Evolutionary conservation across 2,797 vertebrate genomes (phyloP).

Genomic region (Hephaestus fuliginosus): DNA sequence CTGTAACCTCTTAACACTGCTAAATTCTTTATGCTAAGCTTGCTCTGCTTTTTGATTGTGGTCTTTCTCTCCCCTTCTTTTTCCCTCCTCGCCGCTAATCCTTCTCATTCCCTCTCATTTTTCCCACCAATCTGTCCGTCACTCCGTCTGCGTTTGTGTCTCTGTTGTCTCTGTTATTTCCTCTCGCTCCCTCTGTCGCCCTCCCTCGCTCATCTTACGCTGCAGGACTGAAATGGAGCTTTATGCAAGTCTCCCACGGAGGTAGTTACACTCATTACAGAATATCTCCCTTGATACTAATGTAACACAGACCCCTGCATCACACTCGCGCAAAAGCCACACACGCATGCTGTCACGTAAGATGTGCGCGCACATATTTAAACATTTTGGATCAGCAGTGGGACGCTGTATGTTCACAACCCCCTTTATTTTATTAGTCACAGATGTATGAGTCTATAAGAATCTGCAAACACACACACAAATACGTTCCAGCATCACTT

Average conservation of each 20-base stretch:
- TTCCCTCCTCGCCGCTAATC: constrained; percentile 56
- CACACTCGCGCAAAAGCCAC: constrained; percentile 66
- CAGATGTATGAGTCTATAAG: constrained; percentile 77
- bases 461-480: constrained; percentile 67
- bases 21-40: constrained; percentile 56
- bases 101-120: constrained; percentile 56
- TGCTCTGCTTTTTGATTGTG: constrained; percentile 75
- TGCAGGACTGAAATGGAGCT: constrained; percentile 91
- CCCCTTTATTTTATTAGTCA: constrained; percentile 68
- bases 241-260: constrained; percentile 91
- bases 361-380: constrained; percentile 48
- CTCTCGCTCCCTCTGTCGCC: constrained; percentile 53
- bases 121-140: constrained; percentile 63
- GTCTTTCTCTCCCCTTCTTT: constrained; percentile 47
- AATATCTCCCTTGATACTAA: constrained; percentile 77
- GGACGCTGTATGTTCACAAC: constrained; percentile 54
- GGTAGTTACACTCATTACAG: constrained; percentile 86
- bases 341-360: constrained; percentile 65
- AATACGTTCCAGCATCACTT: constrained; percentile 53
- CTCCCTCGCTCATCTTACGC: constrained; percentile 74
- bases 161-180: constrained; percentile 49
- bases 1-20: constrained; percentile 49
- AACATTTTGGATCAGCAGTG: constrained; percentile 54
- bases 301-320: constrained; percentile 72
- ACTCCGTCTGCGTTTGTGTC: constrained; percentile 62